Percentiles rank a stretch among this genome's conserved stretches.
Conservation (phyloP, 2,113 vertebrate genomes). For the Penelope pileata region DNA sequence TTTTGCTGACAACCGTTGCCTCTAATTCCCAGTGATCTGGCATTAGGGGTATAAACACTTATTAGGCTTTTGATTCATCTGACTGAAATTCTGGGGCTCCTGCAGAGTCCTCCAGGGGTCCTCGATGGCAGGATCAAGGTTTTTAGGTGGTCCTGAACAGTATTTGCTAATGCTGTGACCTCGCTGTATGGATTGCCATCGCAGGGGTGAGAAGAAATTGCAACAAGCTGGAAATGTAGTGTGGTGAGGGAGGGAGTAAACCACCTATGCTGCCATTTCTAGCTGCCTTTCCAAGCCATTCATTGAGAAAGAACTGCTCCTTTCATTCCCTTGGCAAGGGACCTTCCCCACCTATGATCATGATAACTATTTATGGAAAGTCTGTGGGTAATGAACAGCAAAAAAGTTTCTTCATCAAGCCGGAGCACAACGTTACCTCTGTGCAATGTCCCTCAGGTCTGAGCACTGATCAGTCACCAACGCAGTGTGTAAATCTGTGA, state of each 20-base stretch:
- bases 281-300: neutral
- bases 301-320: conserved; percentile 7
- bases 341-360: neutral
- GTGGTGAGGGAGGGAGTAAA: neutral
- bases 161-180: neutral
- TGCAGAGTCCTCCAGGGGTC: neutral
- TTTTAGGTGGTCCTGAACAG: neutral
- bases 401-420: neutral
- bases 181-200: neutral
- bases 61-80: conserved; percentile 16
- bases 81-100: conserved; percentile 9
- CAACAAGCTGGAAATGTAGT: neutral
- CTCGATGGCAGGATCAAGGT: neutral
- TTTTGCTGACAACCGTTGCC: neutral
- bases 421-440: conserved; percentile 15
- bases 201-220: neutral
- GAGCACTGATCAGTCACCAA: neutral
- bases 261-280: neutral
- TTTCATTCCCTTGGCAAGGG: conserved; percentile 29
- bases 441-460: neutral
- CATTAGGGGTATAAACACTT: neutral
- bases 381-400: neutral
- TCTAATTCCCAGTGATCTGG: conserved; percentile 28
- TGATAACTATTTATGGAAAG: conserved; percentile 40
- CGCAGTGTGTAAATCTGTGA: neutral